These are phyloP conservation scores for Listrodromus nycthemerus DNA, from an alignment of 2,888 invertebrate genomes.

Conservation along the genomic window DNA sequence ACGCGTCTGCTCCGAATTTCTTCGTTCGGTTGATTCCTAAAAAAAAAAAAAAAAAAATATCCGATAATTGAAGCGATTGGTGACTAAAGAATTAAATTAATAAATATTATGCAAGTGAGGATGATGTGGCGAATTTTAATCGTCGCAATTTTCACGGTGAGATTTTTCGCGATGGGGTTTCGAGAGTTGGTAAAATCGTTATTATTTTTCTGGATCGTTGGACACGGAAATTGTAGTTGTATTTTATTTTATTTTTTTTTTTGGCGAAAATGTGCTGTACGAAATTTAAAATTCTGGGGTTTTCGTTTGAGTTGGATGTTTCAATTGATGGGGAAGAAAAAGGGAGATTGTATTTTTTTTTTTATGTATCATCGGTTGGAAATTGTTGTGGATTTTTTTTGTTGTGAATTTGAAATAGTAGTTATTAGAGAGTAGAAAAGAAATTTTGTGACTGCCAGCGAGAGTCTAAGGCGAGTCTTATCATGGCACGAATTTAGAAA, in stretches of 20 bases:
- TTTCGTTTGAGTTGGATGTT: not conserved
- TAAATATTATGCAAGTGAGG: slow-evolving; percentile 57
- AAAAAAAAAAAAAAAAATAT: not conserved
- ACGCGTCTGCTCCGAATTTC: not conserved
- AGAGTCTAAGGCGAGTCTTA: too few species aligned
- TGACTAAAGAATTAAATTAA: slow-evolving; percentile 16
- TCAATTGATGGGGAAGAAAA: too few species aligned
- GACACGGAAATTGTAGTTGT: not conserved
- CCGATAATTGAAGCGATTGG: not conserved
- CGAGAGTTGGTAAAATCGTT: not conserved
- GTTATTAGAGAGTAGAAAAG: too few species aligned
- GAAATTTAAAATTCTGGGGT: too few species aligned
- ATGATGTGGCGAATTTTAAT: slow-evolving; percentile 81
- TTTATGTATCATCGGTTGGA: not conserved
- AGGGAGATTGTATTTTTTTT: not conserved
- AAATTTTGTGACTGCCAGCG: too few species aligned
- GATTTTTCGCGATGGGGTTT: slow-evolving; percentile 62
- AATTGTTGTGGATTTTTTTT: too few species aligned
- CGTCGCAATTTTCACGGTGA: slow-evolving; percentile 80
- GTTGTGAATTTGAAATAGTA: too few species aligned
- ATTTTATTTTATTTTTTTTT: not conserved
- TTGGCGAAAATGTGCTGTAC: not conserved
- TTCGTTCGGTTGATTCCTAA: not conserved
- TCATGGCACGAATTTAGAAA: too few species aligned
- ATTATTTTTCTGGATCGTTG: too few species aligned